These are phyloP conservation scores for Callocephalon fimbriatum DNA, from an alignment of 2,113 vertebrate genomes.

Conservation along the genomic window DNA sequence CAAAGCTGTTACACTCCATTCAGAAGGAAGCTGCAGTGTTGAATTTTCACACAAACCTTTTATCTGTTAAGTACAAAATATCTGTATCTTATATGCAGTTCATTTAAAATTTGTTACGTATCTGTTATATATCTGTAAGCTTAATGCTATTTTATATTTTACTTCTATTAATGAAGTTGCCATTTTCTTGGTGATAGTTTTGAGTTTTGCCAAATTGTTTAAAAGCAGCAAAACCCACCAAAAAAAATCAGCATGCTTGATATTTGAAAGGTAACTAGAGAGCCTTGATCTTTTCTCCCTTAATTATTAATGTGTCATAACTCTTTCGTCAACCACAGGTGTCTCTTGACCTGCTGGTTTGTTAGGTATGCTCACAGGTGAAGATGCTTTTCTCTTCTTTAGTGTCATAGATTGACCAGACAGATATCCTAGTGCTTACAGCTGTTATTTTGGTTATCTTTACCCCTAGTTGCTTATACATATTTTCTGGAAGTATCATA, in stretches of 20 bases:
- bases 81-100: neutral
- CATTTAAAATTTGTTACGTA: neutral
- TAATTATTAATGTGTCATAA: neutral
- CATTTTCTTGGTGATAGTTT: neutral
- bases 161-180: neutral
- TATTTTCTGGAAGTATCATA: neutral
- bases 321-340: neutral
- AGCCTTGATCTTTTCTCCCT: neutral
- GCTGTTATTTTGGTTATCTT: neutral
- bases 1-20: neutral
- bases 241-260: accelerated
- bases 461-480: neutral
- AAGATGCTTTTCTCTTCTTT: neutral
- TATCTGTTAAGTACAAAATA: neutral
- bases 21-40: neutral
- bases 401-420: neutral
- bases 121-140: neutral
- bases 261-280: neutral
- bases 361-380: neutral
- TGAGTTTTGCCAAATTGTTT: neutral
- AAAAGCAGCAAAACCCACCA: neutral
- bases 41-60: neutral
- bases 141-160: neutral
- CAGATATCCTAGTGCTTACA: neutral
- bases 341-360: neutral